Evolutionary conservation across 2,113 vertebrate species (phyloP).

Genomic region (Crotalus helleri): DNA sequence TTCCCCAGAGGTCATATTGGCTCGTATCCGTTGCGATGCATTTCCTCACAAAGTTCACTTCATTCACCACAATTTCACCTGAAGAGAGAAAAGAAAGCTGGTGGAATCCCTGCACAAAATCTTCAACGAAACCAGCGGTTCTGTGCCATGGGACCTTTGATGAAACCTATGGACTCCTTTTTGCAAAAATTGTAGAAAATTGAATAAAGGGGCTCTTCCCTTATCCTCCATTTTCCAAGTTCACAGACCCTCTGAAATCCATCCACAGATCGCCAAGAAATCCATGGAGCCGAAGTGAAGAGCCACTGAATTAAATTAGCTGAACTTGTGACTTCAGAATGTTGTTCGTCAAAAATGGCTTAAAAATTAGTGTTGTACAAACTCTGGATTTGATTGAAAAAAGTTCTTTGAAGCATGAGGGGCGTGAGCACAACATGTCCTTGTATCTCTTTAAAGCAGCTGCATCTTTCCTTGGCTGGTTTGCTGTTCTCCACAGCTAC

Average conservation of each 20-base stretch:
- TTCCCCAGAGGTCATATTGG: slow-evolving; percentile 93
- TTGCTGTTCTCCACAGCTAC: neutral
- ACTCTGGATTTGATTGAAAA: neutral
- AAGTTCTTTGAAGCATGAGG: neutral
- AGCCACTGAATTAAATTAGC: neutral
- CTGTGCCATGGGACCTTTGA: neutral
- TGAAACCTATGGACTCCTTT: neutral
- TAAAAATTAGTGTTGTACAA: neutral
- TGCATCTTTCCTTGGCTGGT: neutral
- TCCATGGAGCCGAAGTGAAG: neutral
- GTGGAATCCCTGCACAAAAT: neutral
- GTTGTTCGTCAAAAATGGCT: neutral
- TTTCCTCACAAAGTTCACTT: slow-evolving; percentile 96
- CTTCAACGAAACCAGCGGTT: neutral
- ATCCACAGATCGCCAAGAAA: neutral
- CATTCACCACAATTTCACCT: slow-evolving; percentile 96
- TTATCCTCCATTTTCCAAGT: neutral
- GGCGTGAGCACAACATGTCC: neutral
- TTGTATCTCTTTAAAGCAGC: neutral
- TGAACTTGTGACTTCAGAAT: neutral
- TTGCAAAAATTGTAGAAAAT: neutral
- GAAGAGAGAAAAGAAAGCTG: slow-evolving; percentile 19
- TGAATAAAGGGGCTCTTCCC: neutral
- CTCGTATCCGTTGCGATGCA: slow-evolving; percentile 89
- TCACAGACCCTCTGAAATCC: neutral